Base-by-base conservation (phyloP, 1,140 invertebrate genomes). In the Eumeta japonica region DNA sequence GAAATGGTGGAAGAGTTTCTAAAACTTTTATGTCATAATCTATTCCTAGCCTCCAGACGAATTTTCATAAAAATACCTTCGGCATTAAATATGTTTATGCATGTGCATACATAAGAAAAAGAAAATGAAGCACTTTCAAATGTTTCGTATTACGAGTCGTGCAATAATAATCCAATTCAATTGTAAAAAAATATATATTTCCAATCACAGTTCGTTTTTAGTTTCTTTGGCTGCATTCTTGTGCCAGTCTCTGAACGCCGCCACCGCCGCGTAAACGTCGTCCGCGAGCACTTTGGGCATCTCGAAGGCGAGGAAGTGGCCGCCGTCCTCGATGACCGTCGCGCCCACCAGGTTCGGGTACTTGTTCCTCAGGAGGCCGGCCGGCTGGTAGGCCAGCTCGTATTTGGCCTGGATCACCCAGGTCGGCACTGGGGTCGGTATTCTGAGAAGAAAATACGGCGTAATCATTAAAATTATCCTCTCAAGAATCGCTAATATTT, bases 271-370 rank as follows among this genome's bases (percentile, higher is more conserved):
- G 7, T 62, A 35, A 63, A 63, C 63, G 43, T 89, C 85, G 14
- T 81, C 63, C 1, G 84, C 70, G 3, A 89, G 58, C 1, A 82
- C 38, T 47, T 79, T 41, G 0, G 87, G 87, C 43, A 82, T 74
- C 58, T 91, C 87, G 20, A 89, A 79, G 0, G 87, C 86, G 3
- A 84, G 79, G 63, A 90, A 92, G 60, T 91, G 89, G 0, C 89
- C 89, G 1, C 87, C 87, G 4, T 75, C 64, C 0, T 75, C 45
- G 7, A 80, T 44, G 17, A 78, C 49, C 9, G 67, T 81, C 4
- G 75, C 59, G 20, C 81, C 75, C 3, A 83, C 55, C 1, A 86
- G 39, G 48, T 84, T 83, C 0, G 39, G 46, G 45, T 60, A 85
- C 45, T 73, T 79, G 0, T 49, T 34, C 20, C 55, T 57, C 1